Evolutionary conservation across 2,797 vertebrate genomes (phyloP).

Genomic region (Scolopax rusticola): DNA sequence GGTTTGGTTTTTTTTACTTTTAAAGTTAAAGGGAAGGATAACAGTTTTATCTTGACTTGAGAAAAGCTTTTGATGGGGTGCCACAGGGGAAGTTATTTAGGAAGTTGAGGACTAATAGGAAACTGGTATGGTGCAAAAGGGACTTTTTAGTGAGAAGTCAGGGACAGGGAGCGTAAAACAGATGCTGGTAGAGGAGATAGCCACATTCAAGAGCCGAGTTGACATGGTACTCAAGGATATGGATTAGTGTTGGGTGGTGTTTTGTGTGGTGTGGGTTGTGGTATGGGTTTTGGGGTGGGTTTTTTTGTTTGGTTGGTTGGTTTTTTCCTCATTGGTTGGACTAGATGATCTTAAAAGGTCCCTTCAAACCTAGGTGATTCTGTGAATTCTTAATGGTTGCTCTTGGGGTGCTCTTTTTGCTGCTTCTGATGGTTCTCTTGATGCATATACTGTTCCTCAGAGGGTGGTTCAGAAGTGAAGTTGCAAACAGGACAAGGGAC

Average conservation of each 20-base stretch:
- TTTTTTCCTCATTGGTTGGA: too few relatives aligned
- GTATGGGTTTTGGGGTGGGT: too few relatives aligned
- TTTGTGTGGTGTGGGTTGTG: too few relatives aligned
- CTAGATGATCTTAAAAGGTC: too few relatives aligned
- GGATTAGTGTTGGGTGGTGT: too few relatives aligned
- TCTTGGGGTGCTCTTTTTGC: not conserved
- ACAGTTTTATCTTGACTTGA: not conserved
- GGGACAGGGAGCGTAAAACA: not conserved
- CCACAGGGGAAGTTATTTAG: not conserved
- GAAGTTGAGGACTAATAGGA: not conserved
- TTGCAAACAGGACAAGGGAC: not conserved
- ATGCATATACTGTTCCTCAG: not conserved
- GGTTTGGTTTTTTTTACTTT: not conserved
- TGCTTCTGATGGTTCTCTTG: not conserved
- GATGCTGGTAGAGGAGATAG: not conserved
- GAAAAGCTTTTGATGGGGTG: not conserved
- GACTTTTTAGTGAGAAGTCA: not conserved
- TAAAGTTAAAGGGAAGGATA: not conserved
- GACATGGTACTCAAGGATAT: too few relatives aligned
- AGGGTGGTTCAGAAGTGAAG: not conserved
- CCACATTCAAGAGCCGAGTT: too few relatives aligned
- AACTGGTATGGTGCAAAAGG: not conserved
- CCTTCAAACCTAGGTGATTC: too few relatives aligned
- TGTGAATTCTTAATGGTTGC: not conserved
- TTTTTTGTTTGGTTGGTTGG: too few relatives aligned